Percentiles rank a stretch among this genome's conserved stretches.
These are phyloP conservation scores for Rhombomys opimus DNA, from an alignment of 2,113 vertebrate species.

Conservation along the genomic window DNA sequence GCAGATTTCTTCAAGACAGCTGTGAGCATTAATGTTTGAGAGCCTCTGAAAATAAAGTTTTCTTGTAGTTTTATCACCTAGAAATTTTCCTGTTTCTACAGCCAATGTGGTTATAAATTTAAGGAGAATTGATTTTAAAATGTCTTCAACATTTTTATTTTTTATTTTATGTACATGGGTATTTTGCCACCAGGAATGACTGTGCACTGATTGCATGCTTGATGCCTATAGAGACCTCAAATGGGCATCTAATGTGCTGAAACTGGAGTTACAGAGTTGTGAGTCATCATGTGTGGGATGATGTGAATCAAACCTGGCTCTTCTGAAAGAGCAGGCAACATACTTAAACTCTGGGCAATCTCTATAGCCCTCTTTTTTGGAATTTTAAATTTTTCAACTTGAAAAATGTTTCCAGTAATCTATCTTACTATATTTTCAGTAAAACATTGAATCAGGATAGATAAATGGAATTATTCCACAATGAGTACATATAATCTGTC, in stretches of 20 bases:
- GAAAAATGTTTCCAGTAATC: neutral
- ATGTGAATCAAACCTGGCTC: neutral
- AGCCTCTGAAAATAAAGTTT: neutral
- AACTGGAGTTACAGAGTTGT: neutral
- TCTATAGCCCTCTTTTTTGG: neutral
- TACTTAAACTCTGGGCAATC: neutral
- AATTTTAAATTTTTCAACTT: neutral
- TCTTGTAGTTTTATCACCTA: constrained; percentile 10
- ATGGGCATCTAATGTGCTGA: too few species aligned
- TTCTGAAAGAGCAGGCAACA: neutral
- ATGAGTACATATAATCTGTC: neutral
- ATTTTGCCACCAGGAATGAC: neutral
- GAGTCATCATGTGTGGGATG: neutral
- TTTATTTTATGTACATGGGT: neutral
- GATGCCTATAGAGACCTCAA: too few species aligned
- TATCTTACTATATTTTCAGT: neutral
- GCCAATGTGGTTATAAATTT: neutral
- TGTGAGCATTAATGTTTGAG: neutral
- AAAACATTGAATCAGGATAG: neutral
- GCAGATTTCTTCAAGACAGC: neutral
- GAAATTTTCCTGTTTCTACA: neutral
- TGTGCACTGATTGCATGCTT: neutral
- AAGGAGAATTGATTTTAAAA: neutral
- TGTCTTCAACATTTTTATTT: neutral
- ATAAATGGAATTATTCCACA: neutral